These are phyloP conservation scores for Laspeyria flexula DNA, from an alignment of 2,888 invertebrate species.

Conservation along the genomic window DNA sequence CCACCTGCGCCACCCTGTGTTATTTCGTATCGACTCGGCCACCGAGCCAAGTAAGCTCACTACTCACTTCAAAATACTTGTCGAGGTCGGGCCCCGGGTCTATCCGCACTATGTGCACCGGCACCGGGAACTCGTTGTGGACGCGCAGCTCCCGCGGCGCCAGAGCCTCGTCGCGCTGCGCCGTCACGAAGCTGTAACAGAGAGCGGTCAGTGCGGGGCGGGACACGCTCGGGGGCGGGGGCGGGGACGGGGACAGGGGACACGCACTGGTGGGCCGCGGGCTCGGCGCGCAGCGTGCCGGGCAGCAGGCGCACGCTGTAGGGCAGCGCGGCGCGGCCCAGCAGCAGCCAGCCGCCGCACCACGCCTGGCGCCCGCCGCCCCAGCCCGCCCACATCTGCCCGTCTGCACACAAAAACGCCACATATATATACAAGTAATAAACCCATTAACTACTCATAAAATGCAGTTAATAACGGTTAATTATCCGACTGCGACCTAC, in stretches of 20 bases:
- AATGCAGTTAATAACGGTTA: too few species aligned
- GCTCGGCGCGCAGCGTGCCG: conserved; percentile 69
- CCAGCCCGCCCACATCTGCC: conserved; percentile 60
- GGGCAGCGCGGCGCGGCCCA: conserved; percentile 67
- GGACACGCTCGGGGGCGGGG: too few species aligned
- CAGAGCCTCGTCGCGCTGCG: conserved; percentile 41
- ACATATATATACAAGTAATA: too few species aligned
- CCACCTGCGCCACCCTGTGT: conserved; percentile 36
- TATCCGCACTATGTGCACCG: conserved; percentile 53
- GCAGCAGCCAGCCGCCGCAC: conserved; percentile 73
- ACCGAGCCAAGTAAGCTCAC: neutral
- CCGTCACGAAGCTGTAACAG: conserved; percentile 59
- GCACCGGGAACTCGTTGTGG: conserved; percentile 63
- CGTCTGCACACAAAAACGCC: conserved; percentile 53
- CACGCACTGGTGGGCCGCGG: conserved; percentile 55
- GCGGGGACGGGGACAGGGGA: neutral
- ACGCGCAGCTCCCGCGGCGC: conserved; percentile 53
- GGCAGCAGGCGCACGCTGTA: conserved; percentile 73
- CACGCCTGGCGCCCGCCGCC: conserved; percentile 49
- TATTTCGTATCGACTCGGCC: too few species aligned
- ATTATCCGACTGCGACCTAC: too few species aligned
- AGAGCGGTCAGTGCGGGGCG: too few species aligned
- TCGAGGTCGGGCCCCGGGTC: conserved; percentile 48
- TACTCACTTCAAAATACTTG: conserved; percentile 60
- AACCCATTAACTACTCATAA: too few species aligned